Conservation (phyloP, 2,113 vertebrate genomes). For the Seriola dumerili region DNA sequence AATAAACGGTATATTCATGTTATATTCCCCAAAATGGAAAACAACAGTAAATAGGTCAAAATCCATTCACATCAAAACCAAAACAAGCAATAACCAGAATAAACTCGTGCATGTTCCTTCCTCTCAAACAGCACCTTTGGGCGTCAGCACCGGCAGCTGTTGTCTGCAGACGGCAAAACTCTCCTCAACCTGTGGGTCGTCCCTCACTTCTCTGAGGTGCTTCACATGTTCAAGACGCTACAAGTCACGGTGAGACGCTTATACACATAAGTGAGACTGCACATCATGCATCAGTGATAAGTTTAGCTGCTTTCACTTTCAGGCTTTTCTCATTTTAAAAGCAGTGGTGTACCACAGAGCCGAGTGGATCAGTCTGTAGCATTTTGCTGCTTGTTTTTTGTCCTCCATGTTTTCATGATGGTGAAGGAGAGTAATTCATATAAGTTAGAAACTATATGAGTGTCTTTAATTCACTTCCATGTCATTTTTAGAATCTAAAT, state of each 20-base stretch:
- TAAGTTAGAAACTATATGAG: neutral
- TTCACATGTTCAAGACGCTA: constrained; percentile 83
- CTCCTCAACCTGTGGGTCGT: constrained; percentile 86
- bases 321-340: neutral
- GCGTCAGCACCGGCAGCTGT: constrained; percentile 56
- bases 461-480: neutral
- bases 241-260: constrained; percentile 79
- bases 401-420: neutral
- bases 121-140: constrained; percentile 70
- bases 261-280: neutral
- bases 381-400: neutral
- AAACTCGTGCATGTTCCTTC: no score
- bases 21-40: no score
- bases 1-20: no score
- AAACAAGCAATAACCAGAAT: no score
- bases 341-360: neutral
- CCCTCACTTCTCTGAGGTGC: constrained; percentile 80
- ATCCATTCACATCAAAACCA: neutral
- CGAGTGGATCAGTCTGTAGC: neutral
- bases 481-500: neutral
- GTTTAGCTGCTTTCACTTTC: no score
- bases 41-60: neutral
- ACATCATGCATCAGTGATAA: no score
- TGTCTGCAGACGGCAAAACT: constrained; percentile 78
- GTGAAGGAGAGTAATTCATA: neutral